A percentile compares a stretch with the other conserved stretches of the same genome.
These are phyloP conservation scores for Aphidius colemani DNA, from an alignment of 2,888 invertebrate genomes.

Conservation along the genomic window DNA sequence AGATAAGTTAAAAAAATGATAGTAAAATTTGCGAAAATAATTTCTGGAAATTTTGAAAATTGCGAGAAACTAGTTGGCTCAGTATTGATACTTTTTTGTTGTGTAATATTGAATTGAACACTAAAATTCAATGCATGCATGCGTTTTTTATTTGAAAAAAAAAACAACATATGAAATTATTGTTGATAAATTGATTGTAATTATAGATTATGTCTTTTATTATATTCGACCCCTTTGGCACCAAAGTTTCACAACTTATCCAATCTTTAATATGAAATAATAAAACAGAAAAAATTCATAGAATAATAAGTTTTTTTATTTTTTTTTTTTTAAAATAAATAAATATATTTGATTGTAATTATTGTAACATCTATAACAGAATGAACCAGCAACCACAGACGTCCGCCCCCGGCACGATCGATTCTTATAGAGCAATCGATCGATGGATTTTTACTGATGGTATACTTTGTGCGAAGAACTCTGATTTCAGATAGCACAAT, in stretches of 20 bases:
- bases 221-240: slow-evolving; percentile 31
- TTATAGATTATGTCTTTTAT: slow-evolving; percentile 55
- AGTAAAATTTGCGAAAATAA: no score
- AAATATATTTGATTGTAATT: slow-evolving; percentile 26
- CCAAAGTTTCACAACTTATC: slow-evolving; percentile 30
- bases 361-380: slow-evolving; percentile 24
- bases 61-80: no score
- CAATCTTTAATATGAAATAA: slow-evolving; percentile 21
- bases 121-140: no score
- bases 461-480: slow-evolving; percentile 13
- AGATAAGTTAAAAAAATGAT: slow-evolving; percentile 45
- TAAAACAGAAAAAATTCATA: background rate
- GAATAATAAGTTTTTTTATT: background rate
- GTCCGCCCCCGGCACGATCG: slow-evolving; percentile 25
- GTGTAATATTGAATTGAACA: no score
- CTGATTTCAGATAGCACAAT: slow-evolving; percentile 13
- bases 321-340: slow-evolving; percentile 5
- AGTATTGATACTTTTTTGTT: background rate
- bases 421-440: slow-evolving; percentile 15
- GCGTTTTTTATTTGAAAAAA: no score
- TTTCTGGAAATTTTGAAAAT: no score
- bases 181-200: slow-evolving; percentile 44
- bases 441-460: slow-evolving; percentile 15
- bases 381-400: slow-evolving; percentile 11
- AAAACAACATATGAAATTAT: no score